These are phyloP conservation scores for Parus major DNA, from an alignment of 2,113 vertebrate genomes.

Conservation along the genomic window DNA sequence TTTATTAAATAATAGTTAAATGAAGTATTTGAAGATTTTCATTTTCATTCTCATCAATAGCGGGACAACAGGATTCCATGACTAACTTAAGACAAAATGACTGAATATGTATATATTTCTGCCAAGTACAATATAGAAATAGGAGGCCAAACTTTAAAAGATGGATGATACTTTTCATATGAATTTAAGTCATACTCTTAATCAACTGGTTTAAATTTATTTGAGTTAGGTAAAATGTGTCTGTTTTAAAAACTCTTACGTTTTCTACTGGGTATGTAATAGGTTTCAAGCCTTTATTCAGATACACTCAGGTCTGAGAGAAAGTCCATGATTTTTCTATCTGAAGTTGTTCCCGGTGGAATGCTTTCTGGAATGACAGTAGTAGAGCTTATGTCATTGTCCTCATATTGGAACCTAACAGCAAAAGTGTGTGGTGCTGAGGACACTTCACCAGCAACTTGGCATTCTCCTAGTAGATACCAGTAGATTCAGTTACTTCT, in stretches of 20 bases:
- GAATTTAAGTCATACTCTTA: background rate
- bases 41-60: conserved; percentile 8
- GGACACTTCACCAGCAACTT: background rate
- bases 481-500: background rate
- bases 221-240: background rate
- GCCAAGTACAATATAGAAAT: background rate
- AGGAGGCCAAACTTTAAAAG: background rate
- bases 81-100: background rate
- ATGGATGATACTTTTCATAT: background rate
- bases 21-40: background rate
- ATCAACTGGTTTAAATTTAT: conserved; percentile 4
- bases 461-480: background rate
- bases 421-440: background rate
- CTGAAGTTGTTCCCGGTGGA: background rate
- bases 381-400: background rate
- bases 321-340: background rate
- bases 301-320: background rate
- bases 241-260: background rate
- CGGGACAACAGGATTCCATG: background rate
- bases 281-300: background rate
- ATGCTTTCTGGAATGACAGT: background rate
- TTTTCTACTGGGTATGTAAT: background rate
- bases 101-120: background rate
- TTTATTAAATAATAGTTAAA: conserved; percentile 3
- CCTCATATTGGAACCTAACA: background rate